Percentiles rank a stretch among this genome's conserved stretches.
Conservation (phyloP, 2,888 invertebrate genomes). For the Octonoba sinensis region DNA sequence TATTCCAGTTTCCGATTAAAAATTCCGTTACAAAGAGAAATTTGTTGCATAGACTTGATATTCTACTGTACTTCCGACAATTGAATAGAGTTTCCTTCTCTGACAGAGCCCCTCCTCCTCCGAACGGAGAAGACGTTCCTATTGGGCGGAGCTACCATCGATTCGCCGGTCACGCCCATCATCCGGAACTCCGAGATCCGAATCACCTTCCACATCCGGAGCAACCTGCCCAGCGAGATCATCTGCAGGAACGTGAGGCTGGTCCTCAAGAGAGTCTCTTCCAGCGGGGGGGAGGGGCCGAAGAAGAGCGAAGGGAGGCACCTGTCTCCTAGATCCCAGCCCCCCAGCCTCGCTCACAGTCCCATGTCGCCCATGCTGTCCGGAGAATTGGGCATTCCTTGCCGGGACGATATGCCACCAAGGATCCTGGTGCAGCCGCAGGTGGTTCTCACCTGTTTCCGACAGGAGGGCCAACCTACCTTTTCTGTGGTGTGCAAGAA, state of each 20-base stretch:
- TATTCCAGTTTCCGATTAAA: too few relatives aligned
- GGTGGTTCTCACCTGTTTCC: conserved; percentile 32
- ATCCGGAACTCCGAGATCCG: conserved; percentile 45
- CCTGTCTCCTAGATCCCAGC: neutral
- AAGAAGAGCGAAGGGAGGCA: conserved; percentile 25
- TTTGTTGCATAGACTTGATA: neutral
- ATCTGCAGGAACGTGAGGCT: conserved; percentile 39
- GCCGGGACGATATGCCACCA: conserved; percentile 55
- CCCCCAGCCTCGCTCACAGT: conserved; percentile 32
- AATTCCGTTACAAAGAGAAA: neutral
- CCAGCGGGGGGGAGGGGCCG: conserved; percentile 24
- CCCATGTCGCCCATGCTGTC: conserved; percentile 56
- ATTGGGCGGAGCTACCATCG: conserved; percentile 48
- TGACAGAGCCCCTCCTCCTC: conserved; percentile 44
- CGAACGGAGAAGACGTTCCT: conserved; percentile 61
- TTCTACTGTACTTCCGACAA: neutral
- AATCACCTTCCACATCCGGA: conserved; percentile 49
- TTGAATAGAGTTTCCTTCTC: neutral
- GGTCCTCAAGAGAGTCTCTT: conserved; percentile 40
- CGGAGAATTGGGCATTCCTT: conserved; percentile 56
- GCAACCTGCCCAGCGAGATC: conserved; percentile 58
- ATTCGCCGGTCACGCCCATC: conserved; percentile 45
- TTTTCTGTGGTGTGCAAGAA: conserved; percentile 75
- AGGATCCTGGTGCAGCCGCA: conserved; percentile 44
- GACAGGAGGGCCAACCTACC: conserved; percentile 45